A percentile compares a stretch with the other conserved stretches of the same genome.
Conservation (phyloP, 2,113 vertebrate species). For the Pollachius pollachius region DNA sequence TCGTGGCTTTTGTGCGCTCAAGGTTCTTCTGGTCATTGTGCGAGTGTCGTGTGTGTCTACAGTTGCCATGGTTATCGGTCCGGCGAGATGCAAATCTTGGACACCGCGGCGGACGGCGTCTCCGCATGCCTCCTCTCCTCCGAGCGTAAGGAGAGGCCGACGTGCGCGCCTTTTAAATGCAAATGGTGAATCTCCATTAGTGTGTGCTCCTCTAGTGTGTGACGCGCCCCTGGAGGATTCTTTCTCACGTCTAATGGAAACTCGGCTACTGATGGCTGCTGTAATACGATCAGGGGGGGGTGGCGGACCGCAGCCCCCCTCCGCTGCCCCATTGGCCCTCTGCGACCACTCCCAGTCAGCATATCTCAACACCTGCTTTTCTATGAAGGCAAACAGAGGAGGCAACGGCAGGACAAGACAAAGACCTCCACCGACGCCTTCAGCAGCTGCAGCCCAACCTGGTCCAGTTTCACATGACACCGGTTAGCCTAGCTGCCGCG, state of each 20-base stretch:
- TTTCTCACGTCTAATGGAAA: slow-evolving; percentile 57
- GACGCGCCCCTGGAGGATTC: slow-evolving; percentile 49
- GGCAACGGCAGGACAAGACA: slow-evolving; percentile 51
- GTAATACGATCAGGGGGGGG: slow-evolving; percentile 67
- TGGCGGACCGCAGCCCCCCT: slow-evolving; percentile 52
- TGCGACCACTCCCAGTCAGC: slow-evolving; percentile 54
- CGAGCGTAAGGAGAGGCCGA: slow-evolving; percentile 40
- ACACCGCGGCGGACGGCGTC: slow-evolving; percentile 9
- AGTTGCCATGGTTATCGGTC: slow-evolving; percentile 4
- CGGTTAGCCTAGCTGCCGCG: slow-evolving; percentile 28
- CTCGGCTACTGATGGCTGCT: slow-evolving; percentile 54
- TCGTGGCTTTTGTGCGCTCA: not conserved
- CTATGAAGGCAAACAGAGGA: slow-evolving; percentile 58
- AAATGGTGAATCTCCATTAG: slow-evolving; percentile 51
- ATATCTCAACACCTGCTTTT: slow-evolving; percentile 72
- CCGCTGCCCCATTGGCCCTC: slow-evolving; percentile 35
- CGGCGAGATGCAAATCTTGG: slow-evolving; percentile 35
- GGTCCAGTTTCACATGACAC: slow-evolving; percentile 46
- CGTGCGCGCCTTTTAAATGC: slow-evolving; percentile 51
- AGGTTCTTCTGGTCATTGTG: slow-evolving; percentile 9
- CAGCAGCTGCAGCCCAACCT: slow-evolving; percentile 51
- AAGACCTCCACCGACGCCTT: slow-evolving; percentile 47
- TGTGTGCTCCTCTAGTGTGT: slow-evolving; percentile 10
- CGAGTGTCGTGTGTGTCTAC: slow-evolving; percentile 2
- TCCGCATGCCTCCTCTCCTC: slow-evolving; percentile 14